A percentile compares a stretch with the other conserved stretches of the same genome.
Evolutionary conservation across 2,888 invertebrate genomes (phyloP).

Genomic region (Gonocerus acuteangulatus): DNA sequence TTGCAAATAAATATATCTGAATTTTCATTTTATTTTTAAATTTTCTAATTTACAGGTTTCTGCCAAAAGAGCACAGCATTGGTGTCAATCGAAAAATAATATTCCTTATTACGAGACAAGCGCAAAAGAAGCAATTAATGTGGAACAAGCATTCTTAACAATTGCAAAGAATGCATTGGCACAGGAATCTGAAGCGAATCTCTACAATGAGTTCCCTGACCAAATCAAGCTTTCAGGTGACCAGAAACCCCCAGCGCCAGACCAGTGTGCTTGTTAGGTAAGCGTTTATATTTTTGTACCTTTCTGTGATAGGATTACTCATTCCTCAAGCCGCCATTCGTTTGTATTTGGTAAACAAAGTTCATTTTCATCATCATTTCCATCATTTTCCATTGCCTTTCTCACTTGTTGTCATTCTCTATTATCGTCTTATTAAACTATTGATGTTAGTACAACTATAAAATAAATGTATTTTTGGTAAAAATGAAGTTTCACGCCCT

Average conservation of each 20-base stretch:
- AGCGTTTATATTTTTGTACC: not conserved
- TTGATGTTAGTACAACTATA: too few relatives aligned
- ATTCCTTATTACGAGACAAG: conserved; percentile 99
- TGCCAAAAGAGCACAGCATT: conserved; percentile 88
- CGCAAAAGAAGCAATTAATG: conserved; percentile 97
- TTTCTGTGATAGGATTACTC: not conserved
- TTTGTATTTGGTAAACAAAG: too few relatives aligned
- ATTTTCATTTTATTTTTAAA: not conserved
- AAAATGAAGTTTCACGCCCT: too few relatives aligned
- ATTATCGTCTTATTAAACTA: too few relatives aligned
- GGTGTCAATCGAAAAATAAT: conserved; percentile 98
- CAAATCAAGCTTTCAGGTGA: conserved; percentile 81
- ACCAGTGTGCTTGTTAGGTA: conserved; percentile 34
- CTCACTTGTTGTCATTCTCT: too few relatives aligned
- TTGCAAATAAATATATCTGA: too few relatives aligned
- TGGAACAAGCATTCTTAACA: conserved; percentile 97
- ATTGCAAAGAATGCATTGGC: conserved; percentile 96
- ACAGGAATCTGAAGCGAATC: conserved; percentile 66
- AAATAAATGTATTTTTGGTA: too few relatives aligned
- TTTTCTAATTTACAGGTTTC: conserved; percentile 52
- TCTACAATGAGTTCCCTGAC: conserved; percentile 96
- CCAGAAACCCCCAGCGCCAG: conserved; percentile 46
- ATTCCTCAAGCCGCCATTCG: not conserved
- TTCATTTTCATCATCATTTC: too few relatives aligned
- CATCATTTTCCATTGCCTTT: too few relatives aligned